Base-by-base conservation (phyloP, 2,113 vertebrate species). In the Mesitornis unicolor region DNA sequence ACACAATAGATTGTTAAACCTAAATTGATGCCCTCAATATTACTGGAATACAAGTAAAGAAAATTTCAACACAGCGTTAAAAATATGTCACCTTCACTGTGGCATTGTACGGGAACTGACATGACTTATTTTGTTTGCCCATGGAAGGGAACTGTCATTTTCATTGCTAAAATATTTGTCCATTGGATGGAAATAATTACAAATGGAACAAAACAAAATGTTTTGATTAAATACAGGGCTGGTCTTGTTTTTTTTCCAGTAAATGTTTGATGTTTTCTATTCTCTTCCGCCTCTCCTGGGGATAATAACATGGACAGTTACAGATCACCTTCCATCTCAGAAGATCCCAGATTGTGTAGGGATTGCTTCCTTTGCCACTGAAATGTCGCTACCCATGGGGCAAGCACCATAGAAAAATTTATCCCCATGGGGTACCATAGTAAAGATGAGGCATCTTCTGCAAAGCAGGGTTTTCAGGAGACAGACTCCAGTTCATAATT, bases 121-220 rank as follows among this genome's bases (percentile, higher is more conserved):
- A 47, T 25, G 26, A 79, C 35, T 67, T 61, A 53, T 68, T 87
- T 89, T 89, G 47, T 70, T 88, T 84, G 63, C 40, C 51, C 33
- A 7, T 63, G 78, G 70, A 85, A 87, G 15, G 20, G 67, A 94
- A 70, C 71, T 88, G 87, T 88, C 22, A 33, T 85, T 85, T 94
- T 85, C 63, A 43, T 85, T 80, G 47, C 86, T 88, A 59, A 94
- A 96, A 63, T 94, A 73, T 94, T 95, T 95, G 75, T 63, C 71
- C 82, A 60, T 51, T 91, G 71, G 63, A 93, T 95, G 96, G 94
- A 96, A 96, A 95, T 84, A 90, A 91, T 96, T 95, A 91, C 51
- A 84, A 94, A 77, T 90, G 84, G 90, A 95, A 87, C 63, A 94
- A 88, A 88, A 6, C 82, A 93, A 96, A 95, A 93, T 88, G 26